Base-by-base conservation (phyloP, 2,113 vertebrate genomes). In the Psephotus haematonotus region DNA sequence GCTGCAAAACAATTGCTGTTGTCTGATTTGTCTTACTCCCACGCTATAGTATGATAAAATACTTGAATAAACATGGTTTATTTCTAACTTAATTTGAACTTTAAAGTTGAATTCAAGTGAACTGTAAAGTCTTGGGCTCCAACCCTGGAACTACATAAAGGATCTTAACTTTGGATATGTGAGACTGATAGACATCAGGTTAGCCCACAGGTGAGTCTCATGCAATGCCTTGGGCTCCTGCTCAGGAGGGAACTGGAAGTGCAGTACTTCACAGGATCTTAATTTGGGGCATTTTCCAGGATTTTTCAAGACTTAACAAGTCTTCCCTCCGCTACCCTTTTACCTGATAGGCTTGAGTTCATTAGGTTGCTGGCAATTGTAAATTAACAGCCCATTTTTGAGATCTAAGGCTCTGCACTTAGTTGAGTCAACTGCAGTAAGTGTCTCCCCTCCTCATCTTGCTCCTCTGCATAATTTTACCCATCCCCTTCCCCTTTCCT, bases 1-100 rank as follows among this genome's bases (percentile, higher is more conserved):
- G 93, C 93, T 80, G 93, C 92, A 96, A 88, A 93, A 94, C 49
- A 67, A 92, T 92, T 96, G 93, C 95, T 70, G 57, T 88, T 96
- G 95, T 96, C 96, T 90, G 68, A 90, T 57, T 91, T 81, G 35
- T 83, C 52, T 92, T 90, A 92, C 33, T 90, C 46, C 63, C 80
- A 59, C 0, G 0, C 65, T 91, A 84, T 11, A 59, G 29, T 43
- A 81, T 5, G 7, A 86, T 53, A 82, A 41, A 71, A 50, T 84
- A 88, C 13, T 92, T 79, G 81, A 84, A 78, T 77, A 94, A 71
- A 72, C 71, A 65, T 1, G 2, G 70, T 63, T 76, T 71, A 47
- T 47, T 94, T 88, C 64, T 87, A 86, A 92, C 37, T 77, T 91
- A 67, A 81, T 77, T 86, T 57, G 69, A 90, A 84, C 24, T 89